phyloP scores from a whole-genome alignment of 2,888 invertebrate genomes.

The Ornithoptera priamus region DNA sequence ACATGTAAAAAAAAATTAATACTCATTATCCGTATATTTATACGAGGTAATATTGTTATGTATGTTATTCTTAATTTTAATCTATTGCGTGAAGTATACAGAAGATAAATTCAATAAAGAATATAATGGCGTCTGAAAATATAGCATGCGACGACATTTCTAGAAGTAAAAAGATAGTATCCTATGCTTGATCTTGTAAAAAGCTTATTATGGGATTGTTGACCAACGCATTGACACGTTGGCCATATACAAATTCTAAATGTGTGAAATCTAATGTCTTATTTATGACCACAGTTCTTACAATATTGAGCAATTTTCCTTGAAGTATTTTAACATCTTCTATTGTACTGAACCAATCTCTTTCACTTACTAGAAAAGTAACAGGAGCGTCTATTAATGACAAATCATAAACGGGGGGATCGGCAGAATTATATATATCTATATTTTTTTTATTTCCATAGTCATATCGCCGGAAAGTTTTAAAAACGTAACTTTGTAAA shows the following conservation, averaged over 20 bases:
- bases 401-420: slow-evolving; percentile 58
- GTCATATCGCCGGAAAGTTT: slow-evolving; percentile 61
- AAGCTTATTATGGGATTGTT: slow-evolving; percentile 54
- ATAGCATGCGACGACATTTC: not conserved
- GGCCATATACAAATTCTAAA: slow-evolving; percentile 65
- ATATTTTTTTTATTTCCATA: slow-evolving; percentile 50
- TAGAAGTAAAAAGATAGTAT: not conserved
- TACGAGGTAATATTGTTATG: too few species aligned
- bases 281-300: slow-evolving; percentile 48
- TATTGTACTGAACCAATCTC: slow-evolving; percentile 60
- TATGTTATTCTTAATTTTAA: too few species aligned
- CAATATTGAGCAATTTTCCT: slow-evolving; percentile 49
- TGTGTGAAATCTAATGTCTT: slow-evolving; percentile 60
- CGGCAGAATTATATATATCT: slow-evolving; percentile 44
- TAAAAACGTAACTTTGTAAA: slow-evolving; percentile 57
- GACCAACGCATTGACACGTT: slow-evolving; percentile 52
- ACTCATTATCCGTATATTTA: too few species aligned
- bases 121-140: not conserved
- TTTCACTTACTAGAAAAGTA: slow-evolving; percentile 56
- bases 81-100: not conserved
- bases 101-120: not conserved
- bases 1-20: too few species aligned
- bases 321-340: slow-evolving; percentile 50
- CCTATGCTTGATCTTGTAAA: slow-evolving; percentile 32
- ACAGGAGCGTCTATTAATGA: slow-evolving; percentile 54